These are phyloP conservation scores for Myzus persicae DNA, from an alignment of 1,140 invertebrate genomes.

Conservation along the genomic window DNA sequence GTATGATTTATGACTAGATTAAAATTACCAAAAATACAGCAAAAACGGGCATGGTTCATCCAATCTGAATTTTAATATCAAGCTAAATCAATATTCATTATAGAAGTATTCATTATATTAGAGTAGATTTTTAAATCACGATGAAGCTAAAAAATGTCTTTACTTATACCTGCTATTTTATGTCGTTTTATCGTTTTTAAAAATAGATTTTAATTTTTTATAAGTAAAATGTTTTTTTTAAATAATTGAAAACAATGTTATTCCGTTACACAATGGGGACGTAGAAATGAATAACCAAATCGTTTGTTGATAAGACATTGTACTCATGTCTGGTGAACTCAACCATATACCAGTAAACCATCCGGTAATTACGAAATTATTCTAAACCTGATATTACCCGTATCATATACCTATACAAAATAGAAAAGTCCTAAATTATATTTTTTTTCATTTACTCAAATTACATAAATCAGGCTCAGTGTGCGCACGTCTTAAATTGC, in stretches of 20 bases:
- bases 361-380: background rate
- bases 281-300: background rate
- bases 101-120: too few species aligned
- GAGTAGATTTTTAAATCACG: too few species aligned
- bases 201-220: background rate
- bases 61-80: too few species aligned
- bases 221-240: background rate
- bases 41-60: background rate
- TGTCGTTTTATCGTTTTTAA: background rate
- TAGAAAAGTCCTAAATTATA: background rate
- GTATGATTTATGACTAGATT: background rate
- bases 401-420: background rate
- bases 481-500: background rate
- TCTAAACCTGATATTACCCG: background rate
- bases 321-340: background rate
- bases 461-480: slow-evolving; percentile 1
- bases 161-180: too few species aligned
- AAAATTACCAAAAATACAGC: background rate
- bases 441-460: background rate
- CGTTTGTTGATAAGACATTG: background rate
- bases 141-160: background rate
- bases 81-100: background rate
- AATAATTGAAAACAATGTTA: background rate
- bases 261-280: background rate
- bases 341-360: background rate